These are phyloP conservation scores for Drosophila nr. fundita DNA, from an alignment of 2,888 invertebrate genomes.

Conservation along the genomic window DNA sequence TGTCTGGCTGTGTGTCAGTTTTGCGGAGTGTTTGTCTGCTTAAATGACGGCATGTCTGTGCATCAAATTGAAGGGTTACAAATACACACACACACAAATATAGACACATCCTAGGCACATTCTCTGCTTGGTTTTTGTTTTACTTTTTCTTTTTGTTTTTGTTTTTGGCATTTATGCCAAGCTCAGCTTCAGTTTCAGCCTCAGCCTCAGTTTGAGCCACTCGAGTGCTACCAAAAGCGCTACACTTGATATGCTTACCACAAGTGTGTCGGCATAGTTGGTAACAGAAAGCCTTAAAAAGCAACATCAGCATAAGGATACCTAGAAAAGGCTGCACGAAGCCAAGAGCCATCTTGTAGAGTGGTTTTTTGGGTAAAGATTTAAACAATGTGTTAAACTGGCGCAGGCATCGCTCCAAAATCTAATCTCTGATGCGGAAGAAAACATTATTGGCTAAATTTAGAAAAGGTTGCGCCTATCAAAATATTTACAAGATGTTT, in stretches of 20 bases:
- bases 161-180: conserved; percentile 62
- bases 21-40: conserved; percentile 60
- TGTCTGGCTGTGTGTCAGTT: conserved; percentile 55
- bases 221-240: conserved; percentile 54
- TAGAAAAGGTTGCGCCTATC: not conserved
- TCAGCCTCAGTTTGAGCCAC: not conserved
- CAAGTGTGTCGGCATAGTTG: conserved; percentile 22
- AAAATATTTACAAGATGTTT: not conserved
- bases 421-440: not conserved
- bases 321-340: conserved; percentile 5
- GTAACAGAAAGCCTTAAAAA: conserved; percentile 15
- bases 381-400: not conserved
- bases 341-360: not conserved
- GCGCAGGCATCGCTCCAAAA: not conserved
- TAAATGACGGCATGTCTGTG: conserved; percentile 70
- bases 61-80: conserved; percentile 74
- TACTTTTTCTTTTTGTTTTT: not conserved
- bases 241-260: conserved; percentile 31
- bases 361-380: not conserved
- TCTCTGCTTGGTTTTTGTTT: conserved; percentile 31
- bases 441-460: not conserved
- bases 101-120: conserved; percentile 31
- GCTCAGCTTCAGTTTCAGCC: conserved; percentile 44
- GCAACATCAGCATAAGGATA: not conserved
- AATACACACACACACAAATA: conserved; percentile 29